Evolutionary conservation across 2,888 invertebrate genomes (phyloP), one percentile per base, ranked within the genome.

Genomic region (Hartigia nigra): DNA sequence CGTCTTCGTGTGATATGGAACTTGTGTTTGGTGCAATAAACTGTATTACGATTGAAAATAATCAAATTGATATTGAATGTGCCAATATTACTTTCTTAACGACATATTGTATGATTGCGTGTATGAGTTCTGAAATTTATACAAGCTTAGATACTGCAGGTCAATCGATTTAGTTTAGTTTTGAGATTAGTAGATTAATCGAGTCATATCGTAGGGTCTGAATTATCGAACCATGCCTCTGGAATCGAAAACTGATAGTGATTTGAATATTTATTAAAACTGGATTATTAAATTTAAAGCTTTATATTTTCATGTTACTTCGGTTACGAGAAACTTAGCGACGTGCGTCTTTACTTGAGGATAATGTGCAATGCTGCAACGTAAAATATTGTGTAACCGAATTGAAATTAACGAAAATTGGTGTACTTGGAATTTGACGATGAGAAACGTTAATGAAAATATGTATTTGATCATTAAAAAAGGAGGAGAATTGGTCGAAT

Each of bases 41-140:
- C 78, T 84, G 79, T 84, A 80, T 80, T 74, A 85, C 81, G 77
- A 77, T 78, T 77, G 83, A 82, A 79, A 84, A 85, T 84, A 82
- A 75, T 75, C 75, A 32, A 78, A 80, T 84, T 80, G 79, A 82
- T 82, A 80, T 79, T 79, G 23, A 75, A 76, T 70, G 76, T 79
- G 80, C 80, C 81, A 81, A 81, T 74, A 69, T 31, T 78, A 70
- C 37, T 31, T 34, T 34, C 23, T 39, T 39, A 39, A 39, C 23
- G 14, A 23, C 39, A 39, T 1, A 23, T 2, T 55, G 2, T 23
- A 55, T 55, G 23, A 55, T 39, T 39, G 39, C 39, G 23, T 39
- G 39, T 39, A 39, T 23, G 39, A 39, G 23, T 39, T 39, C 23
- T 39, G 23, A 23, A 39, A 39, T 39, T 39, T 39, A 23, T 39